Base-by-base conservation (phyloP, 2,113 vertebrate genomes). In the Alectura lathami region DNA sequence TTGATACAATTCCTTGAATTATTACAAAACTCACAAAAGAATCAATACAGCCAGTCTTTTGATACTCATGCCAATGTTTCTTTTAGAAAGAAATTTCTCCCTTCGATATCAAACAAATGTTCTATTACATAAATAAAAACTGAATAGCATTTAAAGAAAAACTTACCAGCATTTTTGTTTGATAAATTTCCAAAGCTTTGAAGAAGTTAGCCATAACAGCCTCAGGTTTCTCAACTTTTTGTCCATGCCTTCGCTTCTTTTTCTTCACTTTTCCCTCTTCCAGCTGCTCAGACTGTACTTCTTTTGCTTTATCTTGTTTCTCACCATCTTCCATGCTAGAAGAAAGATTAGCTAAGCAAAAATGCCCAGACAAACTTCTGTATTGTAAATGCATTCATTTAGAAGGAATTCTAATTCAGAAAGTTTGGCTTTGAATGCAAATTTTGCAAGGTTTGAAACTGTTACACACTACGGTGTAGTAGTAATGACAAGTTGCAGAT, bases 181-280 rank as follows among this genome's bases (percentile, higher is more conserved):
- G 99, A 95, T 99, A 99, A 93, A 99, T 95, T 94, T 99, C 99
- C 94, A 99, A 93, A 76, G 98, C 98, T 94, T 99, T 99, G 51
- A 99, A 98, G 97, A 99, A 99, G 88, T 99, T 99, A 45, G 98
- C 98, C 98, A 98, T 99, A 97, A 99, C 98, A 62, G 98, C 99
- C 85, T 99, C 98, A 0, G 99, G 98, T 57, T 98, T 98, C 73
- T 99, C 98, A 66, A 98, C 97, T 95, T 98, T 99, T 95, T 97
- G 98, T 21, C 98, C 98, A 8, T 97, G 97, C 53, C 98, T 98
- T 62, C 98, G 98, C 96, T 99, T 99, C 30, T 97, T 98, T 95
- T 97, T 99, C 94, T 97, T 98, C 59, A 96, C 96, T 82, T 97
- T 97, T 4, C 93, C 97, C 48, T 98, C 96, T 89, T 96, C 95